Evolutionary conservation across 2,113 vertebrate species (phyloP), one percentile per base, ranked within the genome.

Genomic region (Nanorana parkeri): DNA sequence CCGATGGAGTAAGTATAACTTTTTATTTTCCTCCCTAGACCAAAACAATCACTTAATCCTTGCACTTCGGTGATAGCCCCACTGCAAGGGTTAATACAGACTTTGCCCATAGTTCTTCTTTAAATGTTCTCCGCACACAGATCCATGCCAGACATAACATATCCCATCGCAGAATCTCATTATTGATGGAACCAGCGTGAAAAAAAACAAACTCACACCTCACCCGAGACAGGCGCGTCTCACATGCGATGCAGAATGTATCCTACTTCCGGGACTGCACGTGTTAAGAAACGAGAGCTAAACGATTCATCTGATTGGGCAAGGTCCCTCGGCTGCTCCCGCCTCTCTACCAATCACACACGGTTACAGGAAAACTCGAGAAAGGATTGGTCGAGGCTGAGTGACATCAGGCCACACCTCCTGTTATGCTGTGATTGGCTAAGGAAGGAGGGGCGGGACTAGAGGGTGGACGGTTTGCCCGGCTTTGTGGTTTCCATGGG

Each of bases 251-350:
- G 26, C 61, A 20, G 47, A 1, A 2, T 1, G n/a, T 13, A 55
- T 82, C 29, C 69, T 65, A 82, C 61, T 82, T 82, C 80, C 80
- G 80, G 69, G 52, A 24, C 15, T 58, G 19, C 80, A 82, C 69
- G 71, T 75, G 80, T 75, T 36, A 51, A 28, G n/a, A 21, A 66
- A 20, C 15, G 17, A 26, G 23, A 24, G 16, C 61, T 20, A 56
- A 23, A 65, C 16, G 13, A 55, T 16, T 1, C 1, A 8, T 16
- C 5, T 21, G 24, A 82, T 82, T 75, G 80, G 80, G 16, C 61
- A 15, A n/a, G 4, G 5, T 16, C 10, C 21, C 6, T 3, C 21
- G 4, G 1, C 4, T 5, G 6, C 4, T 1, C 13, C 60, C 29
- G n/a, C 71, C 69, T 51, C 3, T 8, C 8, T 13, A 26, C 80